A percentile compares a stretch with the other conserved stretches of the same genome.
Evolutionary conservation across 1,140 invertebrate species (phyloP).

Genomic region (Trachymyrmex septentrionalis): DNA sequence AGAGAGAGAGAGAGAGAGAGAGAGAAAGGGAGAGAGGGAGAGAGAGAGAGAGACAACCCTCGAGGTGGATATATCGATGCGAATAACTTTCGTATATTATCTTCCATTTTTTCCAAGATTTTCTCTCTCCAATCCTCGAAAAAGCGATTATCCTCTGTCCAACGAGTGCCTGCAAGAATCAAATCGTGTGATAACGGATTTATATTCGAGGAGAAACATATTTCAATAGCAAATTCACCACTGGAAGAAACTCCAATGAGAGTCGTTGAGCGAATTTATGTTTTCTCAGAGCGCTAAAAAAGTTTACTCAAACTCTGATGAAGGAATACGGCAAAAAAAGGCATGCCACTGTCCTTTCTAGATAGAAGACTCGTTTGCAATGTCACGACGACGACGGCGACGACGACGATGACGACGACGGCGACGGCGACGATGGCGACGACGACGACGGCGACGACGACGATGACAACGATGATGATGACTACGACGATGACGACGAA

Average conservation of each 20-base stretch:
- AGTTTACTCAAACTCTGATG: not conserved
- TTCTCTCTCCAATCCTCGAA: not conserved
- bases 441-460: not conserved
- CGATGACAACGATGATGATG: not conserved
- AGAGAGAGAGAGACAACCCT: not conserved
- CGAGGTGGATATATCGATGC: not conserved
- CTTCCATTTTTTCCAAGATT: not conserved
- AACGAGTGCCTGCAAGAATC: not conserved
- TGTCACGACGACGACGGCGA: not conserved
- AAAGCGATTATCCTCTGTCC: not conserved
- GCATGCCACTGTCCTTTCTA: not conserved
- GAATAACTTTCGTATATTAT: not conserved
- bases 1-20: too few species aligned
- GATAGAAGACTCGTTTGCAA: not conserved
- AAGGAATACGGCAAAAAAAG: not conserved
- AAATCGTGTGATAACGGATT: not conserved
- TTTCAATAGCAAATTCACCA: not conserved
- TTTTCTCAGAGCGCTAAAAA: not conserved
- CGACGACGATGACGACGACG: not conserved
- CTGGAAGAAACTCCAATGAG: conserved; percentile 33
- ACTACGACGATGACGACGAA: not conserved
- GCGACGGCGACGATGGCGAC: not conserved
- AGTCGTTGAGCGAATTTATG: conserved; percentile 1
- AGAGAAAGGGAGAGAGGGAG: too few species aligned
- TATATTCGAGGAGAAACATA: not conserved